Evolutionary conservation across 1,140 invertebrate genomes (phyloP).

Genomic region (Drosophila yakuba): DNA sequence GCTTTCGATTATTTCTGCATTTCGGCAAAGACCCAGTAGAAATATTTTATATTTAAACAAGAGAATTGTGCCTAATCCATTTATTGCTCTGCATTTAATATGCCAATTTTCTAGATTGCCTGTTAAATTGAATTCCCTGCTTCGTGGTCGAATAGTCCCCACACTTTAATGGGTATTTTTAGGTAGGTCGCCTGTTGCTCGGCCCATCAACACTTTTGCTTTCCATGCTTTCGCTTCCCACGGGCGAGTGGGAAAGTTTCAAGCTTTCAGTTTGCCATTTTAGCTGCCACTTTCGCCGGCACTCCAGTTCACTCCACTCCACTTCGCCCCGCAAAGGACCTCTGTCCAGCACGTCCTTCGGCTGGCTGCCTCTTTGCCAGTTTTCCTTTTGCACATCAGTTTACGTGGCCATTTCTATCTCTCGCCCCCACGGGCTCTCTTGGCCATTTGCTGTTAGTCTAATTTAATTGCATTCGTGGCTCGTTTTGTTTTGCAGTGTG

Average conservation of each 20-base stretch:
- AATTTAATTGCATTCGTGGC: conserved; percentile 68
- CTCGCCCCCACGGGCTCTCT: conserved; percentile 13
- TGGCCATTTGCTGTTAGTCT: conserved; percentile 55
- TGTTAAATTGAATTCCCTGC: background rate
- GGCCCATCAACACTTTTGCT: conserved; percentile 41
- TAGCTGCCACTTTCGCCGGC: conserved; percentile 49
- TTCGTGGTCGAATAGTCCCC: background rate
- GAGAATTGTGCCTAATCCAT: too few relatives aligned
- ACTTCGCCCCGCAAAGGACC: background rate
- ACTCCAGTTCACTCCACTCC: conserved; percentile 17
- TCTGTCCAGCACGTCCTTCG: conserved; percentile 1
- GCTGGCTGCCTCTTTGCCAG: conserved; percentile 18
- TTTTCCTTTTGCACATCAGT: conserved; percentile 39
- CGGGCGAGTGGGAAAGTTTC: conserved; percentile 21
- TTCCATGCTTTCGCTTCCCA: conserved; percentile 2
- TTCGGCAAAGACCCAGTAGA: too few relatives aligned
- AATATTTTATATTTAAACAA: too few relatives aligned
- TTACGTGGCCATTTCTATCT: conserved; percentile 29
- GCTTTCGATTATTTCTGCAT: too few relatives aligned
- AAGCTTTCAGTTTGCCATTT: conserved; percentile 43
- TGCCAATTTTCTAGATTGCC: too few relatives aligned
- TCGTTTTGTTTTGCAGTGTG: conserved; percentile 40
- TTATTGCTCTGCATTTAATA: too few relatives aligned
- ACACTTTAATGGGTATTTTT: conserved; percentile 2
- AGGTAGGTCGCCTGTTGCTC: conserved; percentile 27